Percentiles rank a stretch among this genome's conserved stretches.
Evolutionary conservation across 2,888 invertebrate genomes (phyloP).

Genomic region (Phalangium opilio): DNA sequence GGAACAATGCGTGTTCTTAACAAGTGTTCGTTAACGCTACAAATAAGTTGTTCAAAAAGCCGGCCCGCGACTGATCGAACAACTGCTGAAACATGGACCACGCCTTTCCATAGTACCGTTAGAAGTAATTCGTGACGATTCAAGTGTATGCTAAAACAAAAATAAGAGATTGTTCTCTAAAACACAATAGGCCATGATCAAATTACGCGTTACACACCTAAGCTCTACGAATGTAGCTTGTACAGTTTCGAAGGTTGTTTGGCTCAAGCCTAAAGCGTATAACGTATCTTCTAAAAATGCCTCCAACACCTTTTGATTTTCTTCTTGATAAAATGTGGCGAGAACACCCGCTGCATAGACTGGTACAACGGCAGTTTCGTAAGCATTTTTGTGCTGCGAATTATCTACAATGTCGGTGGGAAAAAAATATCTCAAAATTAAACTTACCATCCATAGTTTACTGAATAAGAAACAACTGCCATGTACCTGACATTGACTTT

Average conservation of each 20-base stretch:
- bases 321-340: slow-evolving; percentile 28
- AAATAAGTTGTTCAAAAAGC: slow-evolving; percentile 42
- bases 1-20: slow-evolving; percentile 45
- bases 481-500: too few species aligned
- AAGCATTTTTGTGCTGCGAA: slow-evolving; percentile 13
- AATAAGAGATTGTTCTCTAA: background rate
- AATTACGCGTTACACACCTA: too few species aligned
- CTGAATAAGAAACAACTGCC: too few species aligned
- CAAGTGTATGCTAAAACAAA: slow-evolving; percentile 23
- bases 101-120: slow-evolving; percentile 48
- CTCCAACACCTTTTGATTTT: slow-evolving; percentile 5
- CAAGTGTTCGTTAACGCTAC: slow-evolving; percentile 39
- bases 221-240: too few species aligned
- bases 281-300: background rate
- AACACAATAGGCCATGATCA: too few species aligned
- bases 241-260: too few species aligned
- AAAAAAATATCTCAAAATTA: too few species aligned
- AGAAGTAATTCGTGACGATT: slow-evolving; percentile 43
- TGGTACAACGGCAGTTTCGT: slow-evolving; percentile 30
- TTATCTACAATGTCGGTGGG: slow-evolving; percentile 18
- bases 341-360: slow-evolving; percentile 32
- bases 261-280: background rate
- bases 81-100: slow-evolving; percentile 45
- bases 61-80: slow-evolving; percentile 45
- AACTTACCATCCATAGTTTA: too few species aligned